These are phyloP conservation scores for Aurelia coerulea DNA, from an alignment of 30 jellyfish, hydroid and myxozoan genomes.

Conservation along the genomic window DNA sequence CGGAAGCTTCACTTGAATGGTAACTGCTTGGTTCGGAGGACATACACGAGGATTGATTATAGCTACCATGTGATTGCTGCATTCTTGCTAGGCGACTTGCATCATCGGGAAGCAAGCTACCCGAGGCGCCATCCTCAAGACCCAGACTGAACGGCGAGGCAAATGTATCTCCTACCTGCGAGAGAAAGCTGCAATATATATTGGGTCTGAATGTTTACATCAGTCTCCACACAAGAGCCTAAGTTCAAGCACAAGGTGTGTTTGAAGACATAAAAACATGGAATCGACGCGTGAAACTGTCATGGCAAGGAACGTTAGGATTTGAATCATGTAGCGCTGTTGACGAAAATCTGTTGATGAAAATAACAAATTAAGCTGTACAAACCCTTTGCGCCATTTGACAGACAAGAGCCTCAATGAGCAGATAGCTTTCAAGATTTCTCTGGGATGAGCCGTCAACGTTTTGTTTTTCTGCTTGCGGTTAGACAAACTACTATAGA, in stretches of 20 bases:
- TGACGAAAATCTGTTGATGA: constrained; percentile 42
- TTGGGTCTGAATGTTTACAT: neutral
- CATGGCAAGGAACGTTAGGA: constrained; percentile 50
- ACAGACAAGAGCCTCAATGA: constrained; percentile 72
- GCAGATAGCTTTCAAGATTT: constrained; percentile 76
- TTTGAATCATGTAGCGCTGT: constrained; percentile 56
- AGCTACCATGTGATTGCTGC: constrained; percentile 42
- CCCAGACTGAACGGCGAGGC: constrained; percentile 62
- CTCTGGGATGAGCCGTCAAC: constrained; percentile 87
- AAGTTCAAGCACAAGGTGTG: constrained; percentile 14
- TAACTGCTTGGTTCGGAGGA: constrained; percentile 56
- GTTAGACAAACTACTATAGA: constrained; percentile 89
- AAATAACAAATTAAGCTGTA: constrained; percentile 31
- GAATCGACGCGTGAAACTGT: constrained; percentile 56
- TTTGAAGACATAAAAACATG: constrained; percentile 21
- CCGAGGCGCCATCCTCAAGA: constrained; percentile 63
- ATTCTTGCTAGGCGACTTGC: constrained; percentile 53
- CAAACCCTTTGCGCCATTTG: constrained; percentile 94
- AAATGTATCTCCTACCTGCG: constrained; percentile 69
- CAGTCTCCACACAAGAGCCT: constrained; percentile 7
- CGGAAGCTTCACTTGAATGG: constrained; percentile 57
- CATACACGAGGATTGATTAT: constrained; percentile 52
- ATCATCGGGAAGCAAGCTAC: constrained; percentile 53
- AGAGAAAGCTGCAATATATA: neutral
- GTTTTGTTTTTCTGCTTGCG: constrained; percentile 92